Evolutionary conservation across 2,113 vertebrate species (phyloP), one percentile per base, ranked within the genome.

Genomic region (Serinus canaria): DNA sequence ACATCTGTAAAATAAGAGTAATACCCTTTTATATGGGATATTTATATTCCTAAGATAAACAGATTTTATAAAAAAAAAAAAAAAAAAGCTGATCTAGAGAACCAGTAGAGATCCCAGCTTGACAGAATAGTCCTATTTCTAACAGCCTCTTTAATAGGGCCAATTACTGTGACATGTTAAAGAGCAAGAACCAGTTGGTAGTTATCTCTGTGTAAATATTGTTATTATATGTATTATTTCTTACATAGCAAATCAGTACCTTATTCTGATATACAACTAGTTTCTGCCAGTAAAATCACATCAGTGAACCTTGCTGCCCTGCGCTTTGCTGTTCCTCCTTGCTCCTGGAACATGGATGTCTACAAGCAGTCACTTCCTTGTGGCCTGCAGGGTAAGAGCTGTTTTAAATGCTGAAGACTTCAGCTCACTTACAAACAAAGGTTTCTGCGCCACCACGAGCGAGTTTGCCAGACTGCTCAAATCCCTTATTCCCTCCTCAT

Each of bases 401-500:
- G 11, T 80, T 95, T 90, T 90, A 89, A 87, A 89, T 87, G 63
- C 87, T 63, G 46, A 74, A 77, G 56, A 56, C 27, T 95, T 87
- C 78, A 83, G 50, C 50, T 93, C 68, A 11, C 63, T 87, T 43
- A 67, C 63, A 87, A 94, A 59, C 53, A 79, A 86, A 93, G 90
- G 44, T 30, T 90, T 90, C 90, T 75, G 41, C 0, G 2, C 76
- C 73, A 86, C 53, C 13, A 10, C 0, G 4, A 95, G 49, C 0
- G 0, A 55, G 60, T 46, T 53, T 49, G 31, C 41, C 82, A 56
- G 75, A 43, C 60, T 94, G 78, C 59, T 88, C 7, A 1, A 94
- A 90, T 91, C 89, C 73, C 87, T 44, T 64, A 62, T 85, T 95
- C 91, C 90, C 76, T 66, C 41, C 91, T 93, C 85, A 41, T 24